Evolutionary conservation across 2,113 vertebrate genomes (phyloP).

Genomic region (Stigmatopora nigra): DNA sequence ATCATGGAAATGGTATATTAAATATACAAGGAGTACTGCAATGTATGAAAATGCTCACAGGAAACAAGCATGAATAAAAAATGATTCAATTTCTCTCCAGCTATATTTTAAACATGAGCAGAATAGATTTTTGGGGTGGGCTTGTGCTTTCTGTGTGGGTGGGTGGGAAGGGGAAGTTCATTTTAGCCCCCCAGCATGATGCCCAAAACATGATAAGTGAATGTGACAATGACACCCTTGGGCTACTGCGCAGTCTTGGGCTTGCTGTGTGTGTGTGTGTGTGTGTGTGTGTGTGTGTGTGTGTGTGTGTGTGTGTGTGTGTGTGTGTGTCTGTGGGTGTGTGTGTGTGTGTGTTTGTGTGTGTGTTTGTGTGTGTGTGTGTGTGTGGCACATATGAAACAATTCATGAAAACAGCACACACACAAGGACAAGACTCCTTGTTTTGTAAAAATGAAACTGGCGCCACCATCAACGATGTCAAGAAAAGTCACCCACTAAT

Average conservation of each 20-base stretch:
- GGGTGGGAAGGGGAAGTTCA: conserved; percentile 29
- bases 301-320: conserved; percentile 9
- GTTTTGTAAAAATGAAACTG: conserved; percentile 29
- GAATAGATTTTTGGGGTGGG: conserved; percentile 19
- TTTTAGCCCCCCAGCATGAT: conserved; percentile 49
- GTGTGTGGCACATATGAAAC: conserved; percentile 40
- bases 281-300: conserved; percentile 8
- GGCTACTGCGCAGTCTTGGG: conserved; percentile 42
- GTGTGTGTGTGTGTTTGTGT: conserved; percentile 6
- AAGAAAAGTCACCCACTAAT: not conserved
- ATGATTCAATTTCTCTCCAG: conserved; percentile 18
- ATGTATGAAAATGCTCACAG: not conserved
- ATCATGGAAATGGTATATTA: not conserved
- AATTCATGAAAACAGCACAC: conserved; percentile 23
- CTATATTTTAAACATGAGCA: conserved; percentile 30
- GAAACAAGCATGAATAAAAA: conserved; percentile 1
- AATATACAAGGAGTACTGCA: not conserved
- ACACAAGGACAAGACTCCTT: conserved; percentile 46
- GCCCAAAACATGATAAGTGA: conserved; percentile 61
- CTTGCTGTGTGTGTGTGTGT: conserved; percentile 40
- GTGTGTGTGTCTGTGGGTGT: conserved; percentile 28
- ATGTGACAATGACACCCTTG: conserved; percentile 61
- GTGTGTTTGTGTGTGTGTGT: conserved; percentile 9
- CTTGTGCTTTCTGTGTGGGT: conserved; percentile 21
- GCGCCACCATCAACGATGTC: conserved; percentile 13